Evolutionary conservation across 1,140 invertebrate genomes (phyloP).

Genomic region (Paramacrobiotus metropolitanus): DNA sequence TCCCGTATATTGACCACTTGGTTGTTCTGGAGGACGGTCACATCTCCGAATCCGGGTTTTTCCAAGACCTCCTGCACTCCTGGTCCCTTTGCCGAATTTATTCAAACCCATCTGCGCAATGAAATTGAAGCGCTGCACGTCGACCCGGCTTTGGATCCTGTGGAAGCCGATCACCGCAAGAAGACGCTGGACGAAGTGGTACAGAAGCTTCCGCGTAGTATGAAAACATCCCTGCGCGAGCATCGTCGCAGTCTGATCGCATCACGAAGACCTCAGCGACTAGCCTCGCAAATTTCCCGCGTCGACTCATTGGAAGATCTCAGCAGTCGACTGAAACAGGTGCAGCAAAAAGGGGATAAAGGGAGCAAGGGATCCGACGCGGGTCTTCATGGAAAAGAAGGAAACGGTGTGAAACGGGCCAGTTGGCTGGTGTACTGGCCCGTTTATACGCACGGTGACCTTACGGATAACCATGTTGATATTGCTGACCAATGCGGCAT

Average conservation of each 20-base stretch:
- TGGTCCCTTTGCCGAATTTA: not conserved
- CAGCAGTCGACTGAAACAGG: not conserved
- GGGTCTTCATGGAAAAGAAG: not conserved
- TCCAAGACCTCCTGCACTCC: constrained; percentile 42
- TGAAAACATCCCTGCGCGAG: not conserved
- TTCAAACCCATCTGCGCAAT: not conserved
- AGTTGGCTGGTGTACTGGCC: not conserved
- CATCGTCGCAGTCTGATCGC: not conserved
- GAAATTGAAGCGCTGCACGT: not conserved
- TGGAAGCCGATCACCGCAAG: not conserved
- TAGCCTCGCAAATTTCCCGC: not conserved
- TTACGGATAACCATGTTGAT: constrained; percentile 4
- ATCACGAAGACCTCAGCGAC: not conserved
- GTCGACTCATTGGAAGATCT: not conserved
- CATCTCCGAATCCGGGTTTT: constrained; percentile 57
- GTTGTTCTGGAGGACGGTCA: constrained; percentile 57
- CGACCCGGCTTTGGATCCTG: not conserved
- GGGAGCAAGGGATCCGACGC: not conserved
- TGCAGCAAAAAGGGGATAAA: not conserved
- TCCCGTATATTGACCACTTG: constrained; percentile 64
- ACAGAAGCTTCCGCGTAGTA: not conserved
- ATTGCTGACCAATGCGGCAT: constrained; percentile 2
- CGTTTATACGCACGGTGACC: not conserved
- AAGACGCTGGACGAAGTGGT: not conserved
- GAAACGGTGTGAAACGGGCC: not conserved